Percentiles rank a stretch among this genome's conserved stretches.
Conservation (phyloP, 1,140 invertebrate species). For the Yoshiicerus persimilis region DNA sequence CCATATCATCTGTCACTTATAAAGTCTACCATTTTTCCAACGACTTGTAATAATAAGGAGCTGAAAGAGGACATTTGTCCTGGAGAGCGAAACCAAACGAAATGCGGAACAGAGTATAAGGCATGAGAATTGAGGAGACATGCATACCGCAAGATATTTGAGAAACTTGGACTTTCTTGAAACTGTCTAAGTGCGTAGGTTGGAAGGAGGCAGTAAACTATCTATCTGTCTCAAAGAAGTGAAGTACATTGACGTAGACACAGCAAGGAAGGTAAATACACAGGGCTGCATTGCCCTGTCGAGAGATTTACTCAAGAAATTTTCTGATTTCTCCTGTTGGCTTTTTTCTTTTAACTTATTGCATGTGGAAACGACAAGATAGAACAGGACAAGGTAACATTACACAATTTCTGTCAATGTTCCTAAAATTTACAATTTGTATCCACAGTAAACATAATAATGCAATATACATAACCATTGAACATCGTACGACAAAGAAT, state of each 20-base stretch:
- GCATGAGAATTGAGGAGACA: too few species aligned
- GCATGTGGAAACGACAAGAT: background rate
- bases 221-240: background rate
- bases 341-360: background rate
- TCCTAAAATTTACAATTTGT: background rate
- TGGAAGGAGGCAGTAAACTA: background rate
- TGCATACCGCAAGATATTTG: too few species aligned
- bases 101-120: background rate
- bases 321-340: background rate
- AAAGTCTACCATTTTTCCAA: conserved; percentile 2
- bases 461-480: background rate
- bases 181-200: background rate
- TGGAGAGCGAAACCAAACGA: background rate
- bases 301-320: background rate
- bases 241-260: background rate
- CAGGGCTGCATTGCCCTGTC: background rate
- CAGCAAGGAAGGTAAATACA: background rate
- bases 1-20: conserved; percentile 22
- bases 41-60: conserved; percentile 13
- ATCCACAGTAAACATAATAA: background rate
- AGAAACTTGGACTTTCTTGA: background rate
- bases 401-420: background rate
- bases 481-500: background rate
- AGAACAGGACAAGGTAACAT: background rate
- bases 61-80: conserved; percentile 4